Evolutionary conservation across 2,797 vertebrate genomes (phyloP), one percentile per base, ranked within the genome.

Genomic region (Coregonus ussuriensis): DNA sequence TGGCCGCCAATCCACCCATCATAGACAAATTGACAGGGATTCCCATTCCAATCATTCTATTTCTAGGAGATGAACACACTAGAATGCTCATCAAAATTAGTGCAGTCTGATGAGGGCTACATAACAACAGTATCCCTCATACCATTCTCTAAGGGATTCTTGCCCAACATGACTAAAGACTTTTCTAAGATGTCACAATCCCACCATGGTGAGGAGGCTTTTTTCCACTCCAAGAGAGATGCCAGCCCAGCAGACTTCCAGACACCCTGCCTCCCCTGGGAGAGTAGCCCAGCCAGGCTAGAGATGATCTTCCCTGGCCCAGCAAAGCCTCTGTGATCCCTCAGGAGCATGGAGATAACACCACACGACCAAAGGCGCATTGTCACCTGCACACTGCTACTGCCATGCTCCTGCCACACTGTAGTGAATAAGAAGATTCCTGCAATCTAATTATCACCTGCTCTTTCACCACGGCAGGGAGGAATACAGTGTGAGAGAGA

Each of bases 361-460:
- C 88, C 88, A 87, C 80, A 25, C 77, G 84, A 86, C 91, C 88
- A 81, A 82, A 88, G 87, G 89, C 81, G 82, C 86, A 91, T 87
- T 91, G 89, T 91, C 83, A 76, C 89, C 84, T 88, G 85, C 80
- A 83, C 82, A 81, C 83, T 84, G 87, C 83, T 86, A 87, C 80
- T 82, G 65, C 29, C 13, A 59, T 59, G 54, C 16, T 18, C n/a
- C 56, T 21, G 56, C n/a, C n/a, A 6, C 59, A 62, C 81, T 84
- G 81, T 82, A 85, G 86, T 87, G 85, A 92, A 89, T 92, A 93
- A 91, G 90, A 89, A 92, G 91, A 93, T 92, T 92, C 89, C 82
- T 83, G 77, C 82, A 92, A 92, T 91, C 91, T 89, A 93, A 93
- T 93, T 92, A 93, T 86, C 35, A 70, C 35, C 59, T 25, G 7